Conservation (phyloP, 2,888 invertebrate species). For the Epinotia demarniana region DNA sequence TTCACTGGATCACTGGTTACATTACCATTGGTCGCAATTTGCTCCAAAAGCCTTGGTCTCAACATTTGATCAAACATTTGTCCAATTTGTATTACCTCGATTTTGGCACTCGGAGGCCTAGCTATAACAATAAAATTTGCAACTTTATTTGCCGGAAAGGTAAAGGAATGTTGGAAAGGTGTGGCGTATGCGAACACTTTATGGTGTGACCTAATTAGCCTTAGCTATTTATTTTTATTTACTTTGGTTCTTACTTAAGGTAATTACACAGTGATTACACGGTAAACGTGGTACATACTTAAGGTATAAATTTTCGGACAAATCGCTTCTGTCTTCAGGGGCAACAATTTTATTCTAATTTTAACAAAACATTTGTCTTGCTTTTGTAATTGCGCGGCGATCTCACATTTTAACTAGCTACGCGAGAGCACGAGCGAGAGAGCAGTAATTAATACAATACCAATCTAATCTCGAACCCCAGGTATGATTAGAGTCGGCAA, state of each 20-base stretch:
- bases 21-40: constrained; percentile 18
- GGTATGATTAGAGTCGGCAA: too few species aligned
- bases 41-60: neutral
- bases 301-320: too few species aligned
- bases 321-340: too few species aligned
- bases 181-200: constrained; percentile 14
- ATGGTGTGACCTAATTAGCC: constrained; percentile 9
- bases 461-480: too few species aligned
- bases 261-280: too few species aligned
- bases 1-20: constrained; percentile 20
- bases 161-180: constrained; percentile 34
- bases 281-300: too few species aligned
- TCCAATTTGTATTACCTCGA: constrained; percentile 9
- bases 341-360: too few species aligned
- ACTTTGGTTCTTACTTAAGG: neutral
- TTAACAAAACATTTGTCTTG: too few species aligned
- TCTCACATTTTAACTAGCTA: too few species aligned
- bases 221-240: neutral
- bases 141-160: constrained; percentile 32
- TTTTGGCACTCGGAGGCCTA: constrained; percentile 22
- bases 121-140: constrained; percentile 44
- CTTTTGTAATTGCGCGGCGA: too few species aligned
- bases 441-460: too few species aligned
- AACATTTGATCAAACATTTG: constrained; percentile 25
- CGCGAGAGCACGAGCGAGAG: too few species aligned